Evolutionary conservation across 2,888 invertebrate genomes (phyloP), one percentile per base, ranked within the genome.

Genomic region (Drosophila formosana): DNA sequence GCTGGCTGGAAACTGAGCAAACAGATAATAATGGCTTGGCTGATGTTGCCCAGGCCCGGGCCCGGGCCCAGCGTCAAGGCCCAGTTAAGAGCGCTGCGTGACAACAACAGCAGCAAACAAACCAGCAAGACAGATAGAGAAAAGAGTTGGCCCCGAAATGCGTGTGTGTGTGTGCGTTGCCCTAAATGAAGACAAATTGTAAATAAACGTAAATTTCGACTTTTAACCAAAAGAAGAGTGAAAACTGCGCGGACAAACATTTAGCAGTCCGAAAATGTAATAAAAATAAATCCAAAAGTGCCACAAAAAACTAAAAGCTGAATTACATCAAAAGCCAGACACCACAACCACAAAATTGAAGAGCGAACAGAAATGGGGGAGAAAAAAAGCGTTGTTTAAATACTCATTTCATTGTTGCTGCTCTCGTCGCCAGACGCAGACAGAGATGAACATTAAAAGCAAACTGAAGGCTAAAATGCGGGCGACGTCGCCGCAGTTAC

Each of bases 121-220:
- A 30, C 28, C 18, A 18, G 49, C 39, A 28, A 25, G 39, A 32
- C 37, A 39, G 4, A 43, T 32, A 56, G 25, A 13, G 69, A 49
- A 66, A 64, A 75, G 68, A 81, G 78, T 78, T 80, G 80, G 80
- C 82, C 76, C 63, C 72, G 66, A 78, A 76, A 77, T 66, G 37
- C 69, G 45, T 70, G 56, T 43, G 51, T 61, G 26, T 75, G 60
- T 50, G 46, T 23, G 66, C 50, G 56, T 57, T 85, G 82, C 82
- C 73, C 85, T 72, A 88, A 83, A 83, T 88, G 82, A 79, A 83
- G 77, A 88, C 82, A 85, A 88, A 83, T 83, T 83, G 82, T 82
- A 85, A 88, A 83, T 88, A 88, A 83, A 83, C 82, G 86, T 83
- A 77, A 74, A 79, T 88, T 82, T 75, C 58, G 58, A 53, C 39